Evolutionary conservation across 92 coral and sea anemone genomes (phyloP).

Genomic region (Plumapathes pennacea): DNA sequence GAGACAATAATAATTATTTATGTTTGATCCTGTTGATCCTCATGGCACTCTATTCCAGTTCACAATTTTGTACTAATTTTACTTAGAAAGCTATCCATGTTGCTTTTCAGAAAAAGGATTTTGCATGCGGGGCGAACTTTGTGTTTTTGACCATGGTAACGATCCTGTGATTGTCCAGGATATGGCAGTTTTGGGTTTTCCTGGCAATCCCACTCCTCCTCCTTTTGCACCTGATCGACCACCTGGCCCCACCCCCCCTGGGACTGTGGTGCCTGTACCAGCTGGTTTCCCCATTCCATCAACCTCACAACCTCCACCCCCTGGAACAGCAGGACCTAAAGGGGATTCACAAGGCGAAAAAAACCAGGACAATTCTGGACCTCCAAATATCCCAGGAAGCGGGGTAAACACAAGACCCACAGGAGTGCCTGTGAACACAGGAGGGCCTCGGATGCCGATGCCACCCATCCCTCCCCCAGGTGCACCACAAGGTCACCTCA

Average conservation of each 20-base stretch:
- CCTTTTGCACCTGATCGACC: conserved; percentile 85
- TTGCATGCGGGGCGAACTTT: conserved; percentile 97
- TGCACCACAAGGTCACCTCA: conserved; percentile 10
- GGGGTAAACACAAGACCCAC: conserved; percentile 11
- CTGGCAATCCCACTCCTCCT: conserved; percentile 54
- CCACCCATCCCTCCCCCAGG: conserved; percentile 12
- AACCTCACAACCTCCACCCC: conserved; percentile 76
- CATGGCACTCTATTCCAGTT: too few relatives aligned
- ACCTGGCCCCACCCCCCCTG: conserved; percentile 56
- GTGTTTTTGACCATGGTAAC: conserved; percentile 97
- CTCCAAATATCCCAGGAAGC: conserved; percentile 34
- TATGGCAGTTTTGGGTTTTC: conserved; percentile 87
- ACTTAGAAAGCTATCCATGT: neutral
- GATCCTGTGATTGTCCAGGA: conserved; percentile 95
- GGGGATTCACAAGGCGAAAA: conserved; percentile 29
- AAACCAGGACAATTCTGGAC: conserved; percentile 28
- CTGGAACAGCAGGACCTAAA: conserved; percentile 40
- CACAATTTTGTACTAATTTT: neutral
- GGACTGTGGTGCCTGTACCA: conserved; percentile 62
- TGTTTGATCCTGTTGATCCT: too few relatives aligned
- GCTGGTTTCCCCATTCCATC: conserved; percentile 50
- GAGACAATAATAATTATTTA: too few relatives aligned
- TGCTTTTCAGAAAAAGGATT: conserved; percentile 84
- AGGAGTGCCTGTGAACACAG: neutral
- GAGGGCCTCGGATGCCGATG: too few relatives aligned